Percentiles rank a stretch among this genome's conserved stretches.
Conservation (phyloP, 1,140 invertebrate species). For the Alviniconcha marisindica region DNA sequence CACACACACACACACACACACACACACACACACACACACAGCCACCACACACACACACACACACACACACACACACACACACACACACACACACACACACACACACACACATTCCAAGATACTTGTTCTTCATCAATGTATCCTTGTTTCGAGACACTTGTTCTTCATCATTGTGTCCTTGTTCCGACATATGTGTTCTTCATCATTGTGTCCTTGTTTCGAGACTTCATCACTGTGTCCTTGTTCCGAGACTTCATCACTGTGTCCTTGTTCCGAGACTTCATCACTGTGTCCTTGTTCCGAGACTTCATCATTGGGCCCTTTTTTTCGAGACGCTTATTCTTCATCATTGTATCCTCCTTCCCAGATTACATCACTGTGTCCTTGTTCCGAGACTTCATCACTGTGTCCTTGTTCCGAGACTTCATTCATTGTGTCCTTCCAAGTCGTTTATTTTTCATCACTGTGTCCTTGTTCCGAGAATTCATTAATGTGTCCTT, state of each 20-base stretch:
- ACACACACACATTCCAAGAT: not conserved
- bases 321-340: not conserved
- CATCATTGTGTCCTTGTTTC: not conserved
- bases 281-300: not conserved
- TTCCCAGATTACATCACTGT: not conserved
- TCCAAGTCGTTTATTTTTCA: not conserved
- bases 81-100: too few species aligned
- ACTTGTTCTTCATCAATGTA: not conserved
- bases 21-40: conserved; percentile 12
- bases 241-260: not conserved
- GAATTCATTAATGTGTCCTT: not conserved
- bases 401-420: not conserved
- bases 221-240: not conserved
- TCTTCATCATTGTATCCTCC: not conserved
- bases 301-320: not conserved
- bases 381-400: not conserved
- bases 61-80: too few species aligned
- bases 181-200: not conserved
- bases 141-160: not conserved
- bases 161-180: not conserved
- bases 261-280: not conserved
- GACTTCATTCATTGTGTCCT: not conserved
- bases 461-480: not conserved
- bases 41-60: too few species aligned
- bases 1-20: conserved; percentile 11